Conservation (phyloP, 2,113 vertebrate species). For the Vulpes ferrilata region DNA sequence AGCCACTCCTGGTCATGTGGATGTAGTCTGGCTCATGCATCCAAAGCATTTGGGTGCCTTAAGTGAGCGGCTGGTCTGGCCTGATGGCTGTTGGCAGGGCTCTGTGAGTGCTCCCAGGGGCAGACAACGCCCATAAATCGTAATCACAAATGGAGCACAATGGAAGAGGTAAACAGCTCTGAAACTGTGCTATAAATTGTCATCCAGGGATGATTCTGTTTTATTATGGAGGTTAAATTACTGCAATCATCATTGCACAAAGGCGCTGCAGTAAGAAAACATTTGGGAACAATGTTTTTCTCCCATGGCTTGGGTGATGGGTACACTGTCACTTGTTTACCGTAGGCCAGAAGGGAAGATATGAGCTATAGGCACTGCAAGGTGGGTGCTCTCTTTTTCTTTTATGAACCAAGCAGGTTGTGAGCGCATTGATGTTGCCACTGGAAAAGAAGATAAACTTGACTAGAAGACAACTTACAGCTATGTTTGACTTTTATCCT, state of each 20-base stretch:
- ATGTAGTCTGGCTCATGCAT: not conserved
- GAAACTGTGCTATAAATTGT: slow-evolving; percentile 84
- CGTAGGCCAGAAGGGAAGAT: slow-evolving; percentile 56
- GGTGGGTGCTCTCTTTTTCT: slow-evolving; percentile 29
- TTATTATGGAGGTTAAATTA: slow-evolving; percentile 86
- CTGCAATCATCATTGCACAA: slow-evolving; percentile 82
- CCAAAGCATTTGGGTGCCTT: slow-evolving; percentile 24
- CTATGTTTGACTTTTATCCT: not conserved
- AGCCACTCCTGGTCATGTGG: slow-evolving; percentile 45
- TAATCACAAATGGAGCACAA: slow-evolving; percentile 76
- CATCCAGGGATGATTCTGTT: slow-evolving; percentile 83
- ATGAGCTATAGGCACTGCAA: not conserved
- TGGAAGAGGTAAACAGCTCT: slow-evolving; percentile 81
- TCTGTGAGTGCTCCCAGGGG: slow-evolving; percentile 56
- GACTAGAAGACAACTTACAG: not conserved
- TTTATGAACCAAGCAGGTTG: slow-evolving; percentile 41
- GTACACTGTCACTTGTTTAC: slow-evolving; percentile 69
- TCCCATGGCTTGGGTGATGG: slow-evolving; percentile 69
- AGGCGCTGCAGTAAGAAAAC: slow-evolving; percentile 74
- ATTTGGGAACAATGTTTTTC: slow-evolving; percentile 78
- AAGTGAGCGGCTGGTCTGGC: not conserved
- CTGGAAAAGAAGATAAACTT: slow-evolving; percentile 56
- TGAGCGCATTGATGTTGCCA: slow-evolving; percentile 9
- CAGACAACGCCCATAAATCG: slow-evolving; percentile 77
- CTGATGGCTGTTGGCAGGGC: slow-evolving; percentile 56